These are phyloP conservation scores for Tyria jacobaeae DNA, from an alignment of 2,888 invertebrate species.

Conservation along the genomic window DNA sequence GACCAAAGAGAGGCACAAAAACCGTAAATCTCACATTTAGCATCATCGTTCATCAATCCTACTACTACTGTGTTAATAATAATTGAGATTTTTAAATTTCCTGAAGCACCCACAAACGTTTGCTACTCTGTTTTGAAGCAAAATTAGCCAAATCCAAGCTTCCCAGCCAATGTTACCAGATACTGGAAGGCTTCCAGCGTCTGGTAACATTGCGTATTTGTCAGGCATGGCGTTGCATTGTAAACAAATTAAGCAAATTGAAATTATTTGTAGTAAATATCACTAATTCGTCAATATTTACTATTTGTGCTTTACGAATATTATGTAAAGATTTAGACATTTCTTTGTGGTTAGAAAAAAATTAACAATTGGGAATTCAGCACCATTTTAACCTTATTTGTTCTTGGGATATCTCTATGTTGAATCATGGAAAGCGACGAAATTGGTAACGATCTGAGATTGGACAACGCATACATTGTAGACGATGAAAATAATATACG, in stretches of 20 bases:
- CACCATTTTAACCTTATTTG: constrained; percentile 13
- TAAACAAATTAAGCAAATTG: constrained; percentile 8
- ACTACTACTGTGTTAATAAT: too few species aligned
- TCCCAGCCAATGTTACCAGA: too few species aligned
- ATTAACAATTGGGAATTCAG: background rate
- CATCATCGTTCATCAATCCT: too few species aligned
- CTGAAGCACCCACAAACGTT: too few species aligned
- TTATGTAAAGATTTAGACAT: background rate
- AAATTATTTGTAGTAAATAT: background rate
- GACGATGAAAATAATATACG: constrained; percentile 73
- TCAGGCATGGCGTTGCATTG: constrained; percentile 2
- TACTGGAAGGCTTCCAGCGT: too few species aligned
- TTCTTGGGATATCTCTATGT: constrained; percentile 25
- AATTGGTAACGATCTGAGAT: constrained; percentile 86
- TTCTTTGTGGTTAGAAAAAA: background rate
- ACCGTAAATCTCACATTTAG: too few species aligned
- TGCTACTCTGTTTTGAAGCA: too few species aligned
- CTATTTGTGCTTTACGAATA: background rate
- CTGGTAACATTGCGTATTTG: background rate
- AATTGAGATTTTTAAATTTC: too few species aligned
- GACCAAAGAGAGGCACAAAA: too few species aligned
- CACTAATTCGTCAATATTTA: background rate
- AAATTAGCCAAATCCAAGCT: too few species aligned
- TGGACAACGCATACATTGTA: constrained; percentile 77
- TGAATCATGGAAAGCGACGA: constrained; percentile 86